Conservation (phyloP, 1,140 invertebrate genomes). For the Antheraea mylitta region DNA sequence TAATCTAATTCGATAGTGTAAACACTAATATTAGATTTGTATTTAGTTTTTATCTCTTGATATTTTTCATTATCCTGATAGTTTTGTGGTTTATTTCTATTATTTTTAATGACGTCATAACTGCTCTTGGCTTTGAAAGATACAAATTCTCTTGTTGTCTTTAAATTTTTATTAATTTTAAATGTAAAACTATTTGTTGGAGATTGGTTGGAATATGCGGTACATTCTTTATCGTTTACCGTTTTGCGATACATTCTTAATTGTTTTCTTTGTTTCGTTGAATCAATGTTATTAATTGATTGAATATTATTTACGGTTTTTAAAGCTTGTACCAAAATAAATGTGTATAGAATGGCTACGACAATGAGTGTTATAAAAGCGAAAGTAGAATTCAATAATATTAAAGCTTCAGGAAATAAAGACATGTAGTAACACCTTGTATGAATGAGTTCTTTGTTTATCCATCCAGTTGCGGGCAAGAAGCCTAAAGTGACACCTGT, state of each 20-base stretch:
- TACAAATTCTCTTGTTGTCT: slow-evolving; percentile 10
- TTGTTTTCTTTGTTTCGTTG: slow-evolving; percentile 36
- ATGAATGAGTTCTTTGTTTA: slow-evolving; percentile 61
- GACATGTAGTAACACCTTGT: slow-evolving; percentile 77
- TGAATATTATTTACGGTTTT: slow-evolving; percentile 71
- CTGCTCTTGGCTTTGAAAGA: slow-evolving; percentile 47
- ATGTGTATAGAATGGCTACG: slow-evolving; percentile 77
- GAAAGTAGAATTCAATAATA: slow-evolving; percentile 75
- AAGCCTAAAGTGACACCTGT: slow-evolving; percentile 78
- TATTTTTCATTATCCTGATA: slow-evolving; percentile 18
- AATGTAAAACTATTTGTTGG: not conserved
- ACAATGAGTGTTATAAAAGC: slow-evolving; percentile 76
- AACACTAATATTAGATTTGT: slow-evolving; percentile 43
- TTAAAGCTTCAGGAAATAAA: slow-evolving; percentile 70
- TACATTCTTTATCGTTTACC: slow-evolving; percentile 28
- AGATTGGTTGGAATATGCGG: slow-evolving; percentile 36
- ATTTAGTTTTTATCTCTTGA: slow-evolving; percentile 19
- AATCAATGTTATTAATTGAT: slow-evolving; percentile 35
- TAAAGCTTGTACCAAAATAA: slow-evolving; percentile 75
- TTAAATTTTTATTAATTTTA: slow-evolving; percentile 15
- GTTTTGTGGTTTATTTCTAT: slow-evolving; percentile 14
- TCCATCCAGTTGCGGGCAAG: slow-evolving; percentile 77
- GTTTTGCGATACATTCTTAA: slow-evolving; percentile 59
- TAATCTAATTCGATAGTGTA: slow-evolving; percentile 37
- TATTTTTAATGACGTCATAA: slow-evolving; percentile 28